Base-by-base conservation (phyloP, 1,140 invertebrate species). In the Drosophila trapezifrons region DNA sequence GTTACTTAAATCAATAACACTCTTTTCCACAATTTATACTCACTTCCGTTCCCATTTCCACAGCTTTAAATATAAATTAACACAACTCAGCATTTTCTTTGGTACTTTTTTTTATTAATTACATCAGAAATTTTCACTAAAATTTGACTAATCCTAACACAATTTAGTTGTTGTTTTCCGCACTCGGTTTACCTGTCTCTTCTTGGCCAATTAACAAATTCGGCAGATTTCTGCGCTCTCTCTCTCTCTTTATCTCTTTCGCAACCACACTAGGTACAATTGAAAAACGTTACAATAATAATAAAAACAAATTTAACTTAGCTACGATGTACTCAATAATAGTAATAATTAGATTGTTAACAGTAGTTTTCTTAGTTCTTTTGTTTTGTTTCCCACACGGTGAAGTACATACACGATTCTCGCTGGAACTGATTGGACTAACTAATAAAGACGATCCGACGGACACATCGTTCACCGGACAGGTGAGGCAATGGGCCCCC, bases 71-170 rank as follows among this genome's bases (percentile, higher is more conserved):
- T n/a, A 12, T 7, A 38, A 9, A 17, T 7, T 7, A n/a, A 52
- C 35, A 25, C 27, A 8, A n/a, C 22, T 40, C 1, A 12, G 3
- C 1, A 2, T 54, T 66, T 87, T 87, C 84, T 87, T 87, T 89
- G 84, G 84, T 89, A 89, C 76, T 83, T 84, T 85, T 85, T 86
- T 89, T 83, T 87, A 65, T 82, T 79, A 79, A 65, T 87, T 79
- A 89, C 60, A 80, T 80, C 65, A 43, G 76, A 83, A 86, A 84
- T 76, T 89, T 80, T 80, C 64, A 80, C 83, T 87, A 83, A 87
- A 86, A 83, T 74, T 87, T 67, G 80, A 51, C 84, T 87, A 89
- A 57, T 58, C 80, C 73, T 87, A 86, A 83, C 83, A 87, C 37
- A 52, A 60, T 82, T 67, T 62, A 67, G 69, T 49, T 58, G 57